phyloP scores from a whole-genome alignment of 2,113 vertebrate species.

The Ahaetulla prasina region DNA sequence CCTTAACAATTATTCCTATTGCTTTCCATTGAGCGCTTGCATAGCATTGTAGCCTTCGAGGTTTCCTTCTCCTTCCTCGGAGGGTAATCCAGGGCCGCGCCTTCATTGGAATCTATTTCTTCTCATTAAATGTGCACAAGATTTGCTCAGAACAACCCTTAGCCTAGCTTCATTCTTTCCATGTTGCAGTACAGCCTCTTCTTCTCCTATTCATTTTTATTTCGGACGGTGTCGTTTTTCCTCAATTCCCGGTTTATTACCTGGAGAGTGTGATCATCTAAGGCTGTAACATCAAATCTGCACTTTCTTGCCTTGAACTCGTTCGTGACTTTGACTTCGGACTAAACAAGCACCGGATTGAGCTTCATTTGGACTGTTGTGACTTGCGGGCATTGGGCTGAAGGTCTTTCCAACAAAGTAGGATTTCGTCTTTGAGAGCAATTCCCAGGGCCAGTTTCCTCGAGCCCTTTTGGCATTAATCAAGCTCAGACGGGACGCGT shows the following conservation, averaged over 20 bases:
- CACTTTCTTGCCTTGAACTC: neutral
- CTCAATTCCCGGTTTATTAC: neutral
- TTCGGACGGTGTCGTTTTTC: neutral
- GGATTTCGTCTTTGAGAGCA: accelerated
- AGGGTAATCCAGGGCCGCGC: neutral
- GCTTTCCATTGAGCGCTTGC: neutral
- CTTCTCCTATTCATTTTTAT: neutral
- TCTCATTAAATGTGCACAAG: neutral
- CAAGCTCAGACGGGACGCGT: neutral
- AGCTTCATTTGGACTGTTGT: neutral
- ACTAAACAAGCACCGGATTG: neutral
- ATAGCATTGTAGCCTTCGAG: neutral
- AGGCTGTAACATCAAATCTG: neutral
- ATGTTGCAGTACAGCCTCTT: neutral
- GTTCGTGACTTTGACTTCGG: neutral
- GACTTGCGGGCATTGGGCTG: neutral
- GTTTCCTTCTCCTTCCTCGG: neutral
- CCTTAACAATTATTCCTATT: neutral
- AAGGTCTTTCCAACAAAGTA: neutral
- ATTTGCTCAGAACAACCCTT: neutral
- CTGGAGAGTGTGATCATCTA: neutral
- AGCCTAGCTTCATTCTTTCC: neutral
- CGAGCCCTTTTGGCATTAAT: neutral
- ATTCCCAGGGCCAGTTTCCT: neutral
- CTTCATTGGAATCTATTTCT: neutral